A percentile compares a stretch with the other conserved stretches of the same genome.
phyloP scores from a whole-genome alignment of 2,888 invertebrate genomes.

The Lydus trimaculatus region DNA sequence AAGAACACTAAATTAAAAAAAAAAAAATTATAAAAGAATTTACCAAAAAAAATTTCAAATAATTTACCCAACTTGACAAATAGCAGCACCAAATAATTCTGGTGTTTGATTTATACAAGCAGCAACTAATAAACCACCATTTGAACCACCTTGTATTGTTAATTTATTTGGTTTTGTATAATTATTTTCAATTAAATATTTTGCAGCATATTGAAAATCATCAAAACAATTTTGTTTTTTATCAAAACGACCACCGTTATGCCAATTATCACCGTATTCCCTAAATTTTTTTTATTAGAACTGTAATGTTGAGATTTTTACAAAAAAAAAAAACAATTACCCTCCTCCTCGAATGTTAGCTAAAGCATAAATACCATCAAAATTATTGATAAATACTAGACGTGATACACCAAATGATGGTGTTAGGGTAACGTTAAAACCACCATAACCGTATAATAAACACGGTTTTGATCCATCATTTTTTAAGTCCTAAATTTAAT shows the following conservation, averaged over 20 bases:
- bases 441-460: slow-evolving; percentile 95
- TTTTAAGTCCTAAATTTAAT: slow-evolving; percentile 64
- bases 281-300: slow-evolving; percentile 60
- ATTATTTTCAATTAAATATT: slow-evolving; percentile 81
- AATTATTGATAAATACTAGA: slow-evolving; percentile 87
- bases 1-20: slow-evolving; percentile 78
- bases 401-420: slow-evolving; percentile 90
- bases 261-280: slow-evolving; percentile 98
- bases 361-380: slow-evolving; percentile 87
- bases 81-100: slow-evolving; percentile 90
- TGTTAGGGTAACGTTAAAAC: slow-evolving; percentile 92
- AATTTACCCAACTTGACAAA: slow-evolving; percentile 93
- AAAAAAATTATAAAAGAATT: slow-evolving; percentile 9
- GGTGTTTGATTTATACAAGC: slow-evolving; percentile 96
- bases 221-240: slow-evolving; percentile 98
- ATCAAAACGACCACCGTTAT: slow-evolving; percentile 86
- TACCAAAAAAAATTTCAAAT: background rate
- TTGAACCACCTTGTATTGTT: slow-evolving; percentile 93
- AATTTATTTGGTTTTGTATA: slow-evolving; percentile 80
- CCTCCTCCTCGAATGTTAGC: slow-evolving; percentile 97
- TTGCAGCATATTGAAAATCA: slow-evolving; percentile 93
- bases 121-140: slow-evolving; percentile 95
- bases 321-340: slow-evolving; percentile 63
- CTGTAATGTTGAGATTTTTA: background rate
- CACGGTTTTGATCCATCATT: slow-evolving; percentile 80